Evolutionary conservation across 2,113 vertebrate species (phyloP), one percentile per base, ranked within the genome.

Genomic region (Neopipo cinnamomea): DNA sequence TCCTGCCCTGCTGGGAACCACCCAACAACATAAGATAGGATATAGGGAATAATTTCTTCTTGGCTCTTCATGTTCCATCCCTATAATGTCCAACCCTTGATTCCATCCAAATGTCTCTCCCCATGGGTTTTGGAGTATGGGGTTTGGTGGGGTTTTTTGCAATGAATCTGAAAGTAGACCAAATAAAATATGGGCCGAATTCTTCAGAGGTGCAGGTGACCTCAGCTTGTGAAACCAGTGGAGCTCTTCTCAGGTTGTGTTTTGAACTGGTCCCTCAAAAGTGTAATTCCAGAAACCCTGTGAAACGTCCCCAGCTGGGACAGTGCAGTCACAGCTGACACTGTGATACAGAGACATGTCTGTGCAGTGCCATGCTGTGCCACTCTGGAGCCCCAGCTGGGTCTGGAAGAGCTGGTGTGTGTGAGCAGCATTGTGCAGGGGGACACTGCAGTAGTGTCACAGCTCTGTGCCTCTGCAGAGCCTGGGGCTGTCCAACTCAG

Each of bases 391-490:
- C 68, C 63, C 77, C 96, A 92, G 91, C 91, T 95, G 91, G n/a
- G 20, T 42, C 59, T 83, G 79, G 41, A 70, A 67, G 88, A 62
- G 82, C 91, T 77, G 83, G 35, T 75, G 19, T 56, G 50, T 93
- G 78, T 83, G 65, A 86, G 94, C 76, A 95, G 86, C 93, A 75
- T 49, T 95, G 94, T 96, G 79, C 63, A 77, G 55, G 58, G 61
- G 22, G 47, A 93, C 93, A 85, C 79, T 90, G 82, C 59, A 49
- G 24, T 1, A 75, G 76, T 72, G 94, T 78, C 44, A 2, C 68
- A 55, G 61, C 75, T 84, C 63, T 39, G 47, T 75, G 39, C 42
- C 47, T 39, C 66, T 82, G 67, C 33, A 67, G 25, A 70, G 39
- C n/a, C 68, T 59, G 71, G 15, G 44, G 35, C 83, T 67, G 53